A percentile compares a stretch with the other conserved stretches of the same genome.
Evolutionary conservation across 2,113 vertebrate genomes (phyloP).

Genomic region (Protomyctophum bolini): DNA sequence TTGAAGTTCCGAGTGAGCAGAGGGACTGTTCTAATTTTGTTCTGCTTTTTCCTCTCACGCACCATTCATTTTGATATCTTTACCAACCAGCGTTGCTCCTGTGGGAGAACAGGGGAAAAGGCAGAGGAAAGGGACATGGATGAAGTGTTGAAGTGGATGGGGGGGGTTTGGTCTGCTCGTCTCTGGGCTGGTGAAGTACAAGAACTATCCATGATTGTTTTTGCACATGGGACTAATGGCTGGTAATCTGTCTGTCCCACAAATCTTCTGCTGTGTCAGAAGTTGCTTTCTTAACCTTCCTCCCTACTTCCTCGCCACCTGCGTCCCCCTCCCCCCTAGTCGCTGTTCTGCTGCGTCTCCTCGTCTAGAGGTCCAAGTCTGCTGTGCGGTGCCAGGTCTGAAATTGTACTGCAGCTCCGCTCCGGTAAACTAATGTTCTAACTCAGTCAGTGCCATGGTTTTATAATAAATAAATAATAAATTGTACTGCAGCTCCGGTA

Average conservation of each 20-base stretch:
- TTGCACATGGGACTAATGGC: slow-evolving; percentile 48
- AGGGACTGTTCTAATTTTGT: slow-evolving; percentile 15
- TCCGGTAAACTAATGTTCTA: neutral
- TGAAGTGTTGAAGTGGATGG: slow-evolving; percentile 7
- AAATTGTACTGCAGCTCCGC: slow-evolving; percentile 22
- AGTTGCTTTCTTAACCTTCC: slow-evolving; percentile 2
- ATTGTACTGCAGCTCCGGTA: slow-evolving; percentile 19
- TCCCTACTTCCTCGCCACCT: slow-evolving; percentile 1
- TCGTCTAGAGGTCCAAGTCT: neutral
- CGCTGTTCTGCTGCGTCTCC: slow-evolving; percentile 29
- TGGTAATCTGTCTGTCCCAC: slow-evolving; percentile 9
- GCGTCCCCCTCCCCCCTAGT: slow-evolving; percentile 11
- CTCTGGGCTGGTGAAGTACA: slow-evolving; percentile 21
- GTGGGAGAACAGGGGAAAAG: slow-evolving; percentile 9
- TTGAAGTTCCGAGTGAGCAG: slow-evolving; percentile 3
- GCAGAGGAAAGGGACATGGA: slow-evolving; percentile 40
- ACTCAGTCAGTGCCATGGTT: too few species aligned
- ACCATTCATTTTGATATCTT: slow-evolving; percentile 47
- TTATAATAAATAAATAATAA: too few species aligned
- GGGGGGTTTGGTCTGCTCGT: slow-evolving; percentile 13
- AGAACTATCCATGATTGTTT: slow-evolving; percentile 55
- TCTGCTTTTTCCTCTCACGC: slow-evolving; percentile 8
- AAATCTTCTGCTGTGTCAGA: slow-evolving; percentile 13
- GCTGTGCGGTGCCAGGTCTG: neutral
- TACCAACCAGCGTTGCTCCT: slow-evolving; percentile 44